A percentile compares a stretch with the other conserved stretches of the same genome.
phyloP scores from a whole-genome alignment of 2,888 invertebrate genomes.

The Cantharis flavilabris region DNA sequence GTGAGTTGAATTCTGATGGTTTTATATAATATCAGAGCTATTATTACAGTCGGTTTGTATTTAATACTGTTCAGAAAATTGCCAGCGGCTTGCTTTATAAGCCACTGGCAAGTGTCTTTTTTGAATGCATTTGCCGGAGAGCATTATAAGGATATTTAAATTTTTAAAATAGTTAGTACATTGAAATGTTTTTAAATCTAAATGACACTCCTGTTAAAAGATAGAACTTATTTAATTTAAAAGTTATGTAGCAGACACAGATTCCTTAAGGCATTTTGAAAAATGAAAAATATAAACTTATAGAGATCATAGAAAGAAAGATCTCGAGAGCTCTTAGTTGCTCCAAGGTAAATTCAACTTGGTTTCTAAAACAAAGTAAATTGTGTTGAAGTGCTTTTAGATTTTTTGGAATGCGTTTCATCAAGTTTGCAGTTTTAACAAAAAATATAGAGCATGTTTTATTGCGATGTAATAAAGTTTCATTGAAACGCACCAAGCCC shows the following conservation, averaged over 20 bases:
- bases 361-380: background rate
- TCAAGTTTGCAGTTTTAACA: background rate
- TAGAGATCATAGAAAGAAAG: background rate
- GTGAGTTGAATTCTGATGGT: no score
- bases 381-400: background rate
- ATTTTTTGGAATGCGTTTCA: background rate
- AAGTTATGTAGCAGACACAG: background rate
- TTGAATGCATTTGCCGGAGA: no score
- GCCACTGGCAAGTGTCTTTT: no score
- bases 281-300: background rate
- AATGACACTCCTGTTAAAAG: background rate
- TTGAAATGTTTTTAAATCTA: background rate
- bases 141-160: no score
- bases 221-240: background rate
- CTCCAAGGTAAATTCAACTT: background rate
- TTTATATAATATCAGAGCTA: no score
- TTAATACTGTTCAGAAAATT: no score
- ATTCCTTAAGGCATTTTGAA: background rate
- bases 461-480: background rate
- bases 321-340: background rate
- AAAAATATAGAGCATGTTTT: background rate
- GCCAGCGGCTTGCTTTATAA: no score
- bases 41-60: no score
- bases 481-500: background rate
- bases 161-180: background rate